phyloP scores from a whole-genome alignment of 2,888 invertebrate species.

The Masnerella sp. region DNA sequence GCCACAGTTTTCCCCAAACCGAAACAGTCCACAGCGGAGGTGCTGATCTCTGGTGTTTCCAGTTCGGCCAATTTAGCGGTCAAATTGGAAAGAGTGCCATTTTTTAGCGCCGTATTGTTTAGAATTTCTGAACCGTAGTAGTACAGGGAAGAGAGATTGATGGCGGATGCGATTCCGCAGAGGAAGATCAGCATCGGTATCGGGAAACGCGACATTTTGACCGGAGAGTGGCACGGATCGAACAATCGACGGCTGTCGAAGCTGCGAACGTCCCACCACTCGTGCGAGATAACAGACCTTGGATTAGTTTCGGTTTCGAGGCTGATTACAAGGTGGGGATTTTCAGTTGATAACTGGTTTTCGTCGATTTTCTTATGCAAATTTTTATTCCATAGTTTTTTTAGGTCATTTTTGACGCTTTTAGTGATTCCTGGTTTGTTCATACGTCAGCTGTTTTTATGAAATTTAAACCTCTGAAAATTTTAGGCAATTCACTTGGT shows the following conservation, averaged over 20 bases:
- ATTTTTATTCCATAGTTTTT: too few species aligned
- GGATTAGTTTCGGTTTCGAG: too few species aligned
- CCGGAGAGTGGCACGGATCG: conserved; percentile 2
- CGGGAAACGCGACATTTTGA: conserved; percentile 11
- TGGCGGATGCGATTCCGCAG: background rate
- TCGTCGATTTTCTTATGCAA: too few species aligned
- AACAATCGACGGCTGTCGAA: background rate
- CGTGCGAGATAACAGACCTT: too few species aligned
- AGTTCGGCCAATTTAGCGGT: background rate
- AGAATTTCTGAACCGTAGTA: conserved; percentile 2
- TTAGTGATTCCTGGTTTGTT: too few species aligned
- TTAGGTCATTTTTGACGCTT: too few species aligned
- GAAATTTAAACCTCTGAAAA: too few species aligned
- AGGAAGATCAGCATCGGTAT: background rate
- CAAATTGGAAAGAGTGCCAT: background rate
- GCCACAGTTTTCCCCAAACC: conserved; percentile 78
- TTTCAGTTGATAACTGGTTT: too few species aligned
- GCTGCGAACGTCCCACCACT: background rate
- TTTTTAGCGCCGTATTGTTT: background rate
- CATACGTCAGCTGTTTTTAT: too few species aligned
- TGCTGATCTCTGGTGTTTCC: too few species aligned
- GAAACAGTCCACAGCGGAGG: conserved; percentile 74
- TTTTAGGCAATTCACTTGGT: too few species aligned
- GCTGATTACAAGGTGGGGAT: too few species aligned
- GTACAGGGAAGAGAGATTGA: conserved; percentile 4